Conservation (phyloP, 2,113 vertebrate genomes). For the Hyla sarda region DNA sequence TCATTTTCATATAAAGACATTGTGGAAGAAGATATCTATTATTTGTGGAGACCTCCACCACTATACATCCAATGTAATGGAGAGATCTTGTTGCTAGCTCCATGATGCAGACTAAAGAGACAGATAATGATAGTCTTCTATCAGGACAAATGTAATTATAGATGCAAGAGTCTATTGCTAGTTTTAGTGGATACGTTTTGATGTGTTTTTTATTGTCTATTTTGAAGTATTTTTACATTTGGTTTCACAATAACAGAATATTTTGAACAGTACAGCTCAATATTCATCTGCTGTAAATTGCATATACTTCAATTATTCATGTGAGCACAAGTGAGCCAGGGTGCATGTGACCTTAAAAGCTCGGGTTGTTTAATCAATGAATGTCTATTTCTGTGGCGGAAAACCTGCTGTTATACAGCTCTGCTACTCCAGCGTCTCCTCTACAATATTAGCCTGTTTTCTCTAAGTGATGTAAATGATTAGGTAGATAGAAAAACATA, state of each 20-base stretch:
- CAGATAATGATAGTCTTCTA: background rate
- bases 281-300: slow-evolving; percentile 30
- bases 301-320: slow-evolving; percentile 43
- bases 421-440: background rate
- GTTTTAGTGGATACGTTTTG: background rate
- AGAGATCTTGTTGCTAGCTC: background rate
- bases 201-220: background rate
- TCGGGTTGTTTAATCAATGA: slow-evolving; percentile 34
- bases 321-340: slow-evolving; percentile 17
- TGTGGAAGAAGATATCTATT: background rate
- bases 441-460: background rate
- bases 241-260: background rate
- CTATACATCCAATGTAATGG: background rate
- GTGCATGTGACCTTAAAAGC: slow-evolving; percentile 22
- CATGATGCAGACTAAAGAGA: background rate
- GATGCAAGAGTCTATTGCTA: background rate
- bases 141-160: background rate
- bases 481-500: background rate
- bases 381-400: background rate
- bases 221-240: background rate
- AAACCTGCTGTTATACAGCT: slow-evolving; percentile 8
- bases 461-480: background rate
- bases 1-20: background rate
- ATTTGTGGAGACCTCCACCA: background rate
- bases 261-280: background rate